Conservation (phyloP, 2,113 vertebrate genomes). For the Spea bombifrons region DNA sequence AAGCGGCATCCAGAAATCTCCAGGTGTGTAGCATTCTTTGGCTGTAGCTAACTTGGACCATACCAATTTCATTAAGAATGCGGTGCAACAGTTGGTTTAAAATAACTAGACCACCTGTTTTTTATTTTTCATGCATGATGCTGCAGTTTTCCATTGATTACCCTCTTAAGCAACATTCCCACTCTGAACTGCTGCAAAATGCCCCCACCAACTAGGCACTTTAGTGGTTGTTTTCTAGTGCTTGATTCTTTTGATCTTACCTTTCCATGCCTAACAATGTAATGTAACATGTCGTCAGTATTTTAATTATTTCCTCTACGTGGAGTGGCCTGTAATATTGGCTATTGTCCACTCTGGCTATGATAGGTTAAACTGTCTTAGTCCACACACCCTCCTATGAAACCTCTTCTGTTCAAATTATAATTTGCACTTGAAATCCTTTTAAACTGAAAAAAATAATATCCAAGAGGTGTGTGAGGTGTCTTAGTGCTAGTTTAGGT, state of each 20-base stretch:
- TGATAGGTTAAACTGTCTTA: not conserved
- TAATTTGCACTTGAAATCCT: slow-evolving; percentile 43
- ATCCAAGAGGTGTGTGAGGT: slow-evolving; percentile 44
- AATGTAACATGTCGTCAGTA: slow-evolving; percentile 40
- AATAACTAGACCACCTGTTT: slow-evolving; percentile 45
- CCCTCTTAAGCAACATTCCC: slow-evolving; percentile 38
- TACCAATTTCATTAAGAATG: not conserved
- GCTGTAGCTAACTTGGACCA: not conserved
- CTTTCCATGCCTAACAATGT: not conserved
- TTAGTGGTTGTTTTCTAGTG: slow-evolving; percentile 60
- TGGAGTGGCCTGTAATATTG: not conserved
- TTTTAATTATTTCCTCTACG: slow-evolving; percentile 33
- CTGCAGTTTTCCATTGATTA: slow-evolving; percentile 57
- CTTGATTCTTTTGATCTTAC: slow-evolving; percentile 29
- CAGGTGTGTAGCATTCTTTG: slow-evolving; percentile 23
- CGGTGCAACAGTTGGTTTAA: not conserved
- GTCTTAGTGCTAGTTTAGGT: slow-evolving; percentile 29
- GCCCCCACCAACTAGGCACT: slow-evolving; percentile 67
- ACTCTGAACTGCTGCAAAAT: slow-evolving; percentile 53
- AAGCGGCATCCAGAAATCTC: slow-evolving; percentile 25
- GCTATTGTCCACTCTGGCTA: not conserved
- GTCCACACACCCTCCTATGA: not conserved
- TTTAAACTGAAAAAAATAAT: slow-evolving; percentile 50
- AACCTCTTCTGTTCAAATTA: slow-evolving; percentile 6
- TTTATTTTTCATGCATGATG: slow-evolving; percentile 63